Percentiles rank a stretch among this genome's conserved stretches.
phyloP scores from a whole-genome alignment of 2,888 invertebrate genomes.

The Parthenolecanium corni region DNA sequence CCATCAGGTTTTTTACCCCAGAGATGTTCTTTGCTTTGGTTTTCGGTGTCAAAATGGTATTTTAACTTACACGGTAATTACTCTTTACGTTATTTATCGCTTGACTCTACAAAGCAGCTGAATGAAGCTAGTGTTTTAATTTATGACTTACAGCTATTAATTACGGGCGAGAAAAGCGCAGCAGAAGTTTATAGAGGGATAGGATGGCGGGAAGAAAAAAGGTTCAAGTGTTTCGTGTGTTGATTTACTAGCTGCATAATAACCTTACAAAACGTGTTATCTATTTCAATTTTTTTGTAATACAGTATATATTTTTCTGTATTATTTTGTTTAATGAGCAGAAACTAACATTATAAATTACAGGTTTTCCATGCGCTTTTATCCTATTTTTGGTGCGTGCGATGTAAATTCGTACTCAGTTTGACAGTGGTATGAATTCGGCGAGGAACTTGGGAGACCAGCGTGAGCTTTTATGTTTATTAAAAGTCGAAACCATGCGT shows the following conservation, averaged over 20 bases:
- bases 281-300: constrained; percentile 12
- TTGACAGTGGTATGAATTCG: too few relatives aligned
- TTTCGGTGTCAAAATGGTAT: constrained; percentile 1
- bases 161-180: neutral
- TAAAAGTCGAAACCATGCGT: too few relatives aligned
- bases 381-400: neutral
- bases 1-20: too few relatives aligned
- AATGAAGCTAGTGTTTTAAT: constrained; percentile 23
- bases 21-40: too few relatives aligned
- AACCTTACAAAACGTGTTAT: neutral
- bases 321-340: constrained; percentile 14
- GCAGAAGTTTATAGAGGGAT: too few relatives aligned
- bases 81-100: constrained; percentile 23
- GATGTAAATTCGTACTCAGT: too few relatives aligned
- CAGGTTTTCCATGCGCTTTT: constrained; percentile 1
- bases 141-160: constrained; percentile 23
- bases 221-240: constrained; percentile 11
- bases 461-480: too few relatives aligned
- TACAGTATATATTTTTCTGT: too few relatives aligned
- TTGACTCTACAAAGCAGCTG: constrained; percentile 10
- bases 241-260: constrained; percentile 16
- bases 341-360: constrained; percentile 25
- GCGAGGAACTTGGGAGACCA: too few relatives aligned
- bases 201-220: neutral
- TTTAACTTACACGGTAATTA: constrained; percentile 24